Percentiles rank a stretch among this genome's conserved stretches.
Conservation (phyloP, 2,113 vertebrate species). For the Pelodiscus sinensis region DNA sequence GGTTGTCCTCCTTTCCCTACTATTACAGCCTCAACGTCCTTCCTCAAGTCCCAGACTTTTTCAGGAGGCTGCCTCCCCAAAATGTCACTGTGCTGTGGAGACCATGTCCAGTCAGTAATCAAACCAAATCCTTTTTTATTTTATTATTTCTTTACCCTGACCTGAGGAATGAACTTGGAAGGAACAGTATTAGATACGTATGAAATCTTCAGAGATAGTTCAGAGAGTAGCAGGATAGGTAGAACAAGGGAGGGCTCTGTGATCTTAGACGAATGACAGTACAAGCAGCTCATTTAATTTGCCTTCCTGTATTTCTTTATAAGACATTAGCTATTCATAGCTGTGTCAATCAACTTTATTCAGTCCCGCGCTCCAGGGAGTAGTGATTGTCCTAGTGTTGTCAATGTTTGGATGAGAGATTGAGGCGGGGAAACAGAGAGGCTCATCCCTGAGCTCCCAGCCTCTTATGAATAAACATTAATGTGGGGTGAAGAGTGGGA, state of each 20-base stretch:
- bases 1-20: neutral
- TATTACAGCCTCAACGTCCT: neutral
- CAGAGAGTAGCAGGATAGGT: conserved; percentile 28
- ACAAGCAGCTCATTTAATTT: conserved; percentile 73
- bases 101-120: neutral
- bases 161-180: conserved; percentile 14
- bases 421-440: neutral
- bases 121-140: neutral
- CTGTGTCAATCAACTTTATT: conserved; percentile 66
- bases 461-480: conserved; percentile 35
- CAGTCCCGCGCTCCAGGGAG: conserved; percentile 45
- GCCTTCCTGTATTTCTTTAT: conserved; percentile 73
- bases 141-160: conserved; percentile 26
- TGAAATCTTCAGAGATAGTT: conserved; percentile 6
- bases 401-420: conserved; percentile 21
- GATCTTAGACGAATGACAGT: conserved; percentile 64
- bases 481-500: conserved; percentile 12
- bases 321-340: conserved; percentile 73
- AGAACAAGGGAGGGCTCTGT: conserved; percentile 40
- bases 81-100: neutral
- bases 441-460: conserved; percentile 43
- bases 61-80: neutral
- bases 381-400: conserved; percentile 28
- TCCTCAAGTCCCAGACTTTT: neutral
- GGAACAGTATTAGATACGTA: conserved; percentile 35